These are phyloP conservation scores for Grammomys dolichurus DNA, from an alignment of 2,113 vertebrate genomes.

Conservation along the genomic window DNA sequence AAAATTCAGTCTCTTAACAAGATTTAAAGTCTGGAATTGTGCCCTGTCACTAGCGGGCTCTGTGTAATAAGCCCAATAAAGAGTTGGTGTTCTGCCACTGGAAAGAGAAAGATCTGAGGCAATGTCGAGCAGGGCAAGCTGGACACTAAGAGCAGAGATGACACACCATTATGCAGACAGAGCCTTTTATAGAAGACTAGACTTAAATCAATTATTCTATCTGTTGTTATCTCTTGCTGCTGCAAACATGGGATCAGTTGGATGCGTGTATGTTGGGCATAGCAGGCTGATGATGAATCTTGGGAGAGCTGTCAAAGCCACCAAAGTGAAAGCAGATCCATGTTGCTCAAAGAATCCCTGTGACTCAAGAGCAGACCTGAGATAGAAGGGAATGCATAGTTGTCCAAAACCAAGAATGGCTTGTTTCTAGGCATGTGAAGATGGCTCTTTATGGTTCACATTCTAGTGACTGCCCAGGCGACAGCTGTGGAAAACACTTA, in stretches of 20 bases:
- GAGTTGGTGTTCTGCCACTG: background rate
- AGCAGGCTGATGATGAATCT: background rate
- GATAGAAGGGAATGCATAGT: slow-evolving; percentile 90
- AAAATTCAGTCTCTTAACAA: background rate
- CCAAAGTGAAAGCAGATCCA: slow-evolving; percentile 94
- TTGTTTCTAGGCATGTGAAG: slow-evolving; percentile 95
- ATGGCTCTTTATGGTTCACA: background rate
- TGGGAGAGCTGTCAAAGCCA: slow-evolving; percentile 86
- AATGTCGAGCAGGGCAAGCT: background rate
- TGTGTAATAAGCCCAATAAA: background rate
- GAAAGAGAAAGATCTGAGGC: background rate
- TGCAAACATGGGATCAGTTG: background rate
- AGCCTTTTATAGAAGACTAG: background rate
- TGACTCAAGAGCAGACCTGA: slow-evolving; percentile 91
- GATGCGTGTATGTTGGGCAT: background rate
- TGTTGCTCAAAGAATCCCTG: slow-evolving; percentile 93
- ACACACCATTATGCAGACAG: background rate
- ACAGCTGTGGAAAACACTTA: slow-evolving; percentile 31
- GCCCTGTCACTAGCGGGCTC: background rate
- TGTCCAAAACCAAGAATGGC: slow-evolving; percentile 91
- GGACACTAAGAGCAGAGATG: background rate
- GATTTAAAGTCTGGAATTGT: background rate
- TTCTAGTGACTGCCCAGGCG: background rate
- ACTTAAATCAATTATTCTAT: background rate
- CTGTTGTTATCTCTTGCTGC: background rate